A percentile compares a stretch with the other conserved stretches of the same genome.
Conservation (phyloP, 2,113 vertebrate species). For the Thymallus thymallus region DNA sequence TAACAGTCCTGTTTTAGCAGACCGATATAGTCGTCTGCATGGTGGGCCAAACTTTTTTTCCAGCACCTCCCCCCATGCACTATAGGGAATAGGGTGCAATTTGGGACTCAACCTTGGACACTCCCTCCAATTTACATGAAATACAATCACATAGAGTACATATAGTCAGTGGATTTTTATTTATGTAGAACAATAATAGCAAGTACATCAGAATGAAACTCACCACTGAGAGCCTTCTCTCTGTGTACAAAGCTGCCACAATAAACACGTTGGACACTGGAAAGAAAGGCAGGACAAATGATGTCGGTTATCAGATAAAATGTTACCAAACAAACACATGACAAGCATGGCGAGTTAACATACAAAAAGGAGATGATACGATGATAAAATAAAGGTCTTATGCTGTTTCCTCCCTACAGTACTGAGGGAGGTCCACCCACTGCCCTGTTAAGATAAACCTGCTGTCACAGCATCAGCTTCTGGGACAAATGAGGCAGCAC, state of each 20-base stretch:
- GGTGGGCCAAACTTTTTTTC: background rate
- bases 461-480: conserved; percentile 36
- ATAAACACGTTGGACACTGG: conserved; percentile 81
- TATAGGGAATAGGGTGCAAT: no score
- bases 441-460: conserved; percentile 17
- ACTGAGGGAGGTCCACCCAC: conserved; percentile 11
- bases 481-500: conserved; percentile 50
- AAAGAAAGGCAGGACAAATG: conserved; percentile 8
- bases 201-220: conserved; percentile 48
- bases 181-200: background rate
- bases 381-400: no score
- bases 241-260: conserved; percentile 79
- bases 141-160: no score
- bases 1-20: no score
- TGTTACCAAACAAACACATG: no score
- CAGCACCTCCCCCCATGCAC: no score
- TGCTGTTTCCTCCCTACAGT: background rate
- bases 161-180: no score
- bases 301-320: no score
- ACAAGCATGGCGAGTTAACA: no score
- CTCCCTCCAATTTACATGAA: no score
- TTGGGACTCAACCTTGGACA: no score
- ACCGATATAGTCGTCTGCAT: background rate
- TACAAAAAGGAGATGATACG: no score
- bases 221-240: conserved; percentile 81